These are phyloP conservation scores for Phenacoccus solenopsis DNA, from an alignment of 1,140 invertebrate species.

Conservation along the genomic window DNA sequence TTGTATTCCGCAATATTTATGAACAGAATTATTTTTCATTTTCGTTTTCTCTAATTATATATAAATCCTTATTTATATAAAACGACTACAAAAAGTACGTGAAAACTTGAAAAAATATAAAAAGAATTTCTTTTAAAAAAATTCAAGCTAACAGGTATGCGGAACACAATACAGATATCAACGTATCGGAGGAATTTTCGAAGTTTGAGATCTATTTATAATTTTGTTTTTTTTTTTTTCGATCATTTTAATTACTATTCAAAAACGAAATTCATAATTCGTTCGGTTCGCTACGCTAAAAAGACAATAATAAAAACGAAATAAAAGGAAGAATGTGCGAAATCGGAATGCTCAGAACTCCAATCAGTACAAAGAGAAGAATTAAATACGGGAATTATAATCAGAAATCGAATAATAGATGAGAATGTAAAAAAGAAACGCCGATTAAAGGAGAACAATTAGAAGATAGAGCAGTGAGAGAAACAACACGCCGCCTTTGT, in stretches of 20 bases:
- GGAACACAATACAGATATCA: neutral
- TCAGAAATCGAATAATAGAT: too few species aligned
- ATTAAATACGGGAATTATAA: too few species aligned
- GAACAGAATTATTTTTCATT: too few species aligned
- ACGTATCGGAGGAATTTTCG: neutral
- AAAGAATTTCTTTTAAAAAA: neutral
- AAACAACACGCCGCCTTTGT: constrained; percentile 8
- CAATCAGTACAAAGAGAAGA: neutral
- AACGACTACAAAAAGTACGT: neutral
- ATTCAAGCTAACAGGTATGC: neutral
- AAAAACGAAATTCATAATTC: too few species aligned
- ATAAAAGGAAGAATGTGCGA: neutral
- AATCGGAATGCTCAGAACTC: neutral
- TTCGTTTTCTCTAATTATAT: too few species aligned
- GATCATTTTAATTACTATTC: too few species aligned
- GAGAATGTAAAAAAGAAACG: neutral
- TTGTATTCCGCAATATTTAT: neutral
- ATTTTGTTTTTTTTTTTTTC: too few species aligned
- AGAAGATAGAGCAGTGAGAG: neutral
- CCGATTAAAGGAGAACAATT: neutral
- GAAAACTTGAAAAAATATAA: neutral
- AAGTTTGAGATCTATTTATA: too few species aligned
- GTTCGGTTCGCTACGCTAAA: too few species aligned
- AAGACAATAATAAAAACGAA: neutral
- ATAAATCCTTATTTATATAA: too few species aligned